Base-by-base conservation (phyloP, 2,888 invertebrate species). In the Sinelater perroti region DNA sequence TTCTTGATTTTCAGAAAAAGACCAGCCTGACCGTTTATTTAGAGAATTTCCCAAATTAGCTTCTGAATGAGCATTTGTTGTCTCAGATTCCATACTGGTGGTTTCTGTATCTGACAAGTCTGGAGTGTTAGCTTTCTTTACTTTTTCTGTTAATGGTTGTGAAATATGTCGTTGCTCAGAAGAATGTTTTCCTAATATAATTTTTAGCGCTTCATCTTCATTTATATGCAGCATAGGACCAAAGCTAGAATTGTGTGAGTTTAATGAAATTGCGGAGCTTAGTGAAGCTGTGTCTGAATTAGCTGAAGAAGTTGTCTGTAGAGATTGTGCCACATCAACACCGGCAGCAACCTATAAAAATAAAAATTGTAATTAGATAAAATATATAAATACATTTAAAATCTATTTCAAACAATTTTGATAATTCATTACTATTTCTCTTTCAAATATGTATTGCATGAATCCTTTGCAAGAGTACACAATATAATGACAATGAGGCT, bases 201-300 rank as follows among this genome's bases (percentile, higher is more conserved):
- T 87, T 73, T 86, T 84, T 26, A 90, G 76, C 14, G 88, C 88
- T 73, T 89, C 89, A 71, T 90, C 89, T 74, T 89, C 88, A 71
- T 85, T 85, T 3, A 89, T 73, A 8, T 80, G 79, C 31, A 83
- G 70, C 75, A 83, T 81, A 63, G 78, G 77, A 3, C 82, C 82
- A 38, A 85, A 72, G 65, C 80, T 71, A 65, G 79, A 80, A 75
- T 73, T 74, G 73, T 79, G 70, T 68, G 81, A 62, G 71, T 75
- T 72, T 71, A 80, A 67, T 65, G 80, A 69, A 75, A 74, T 59
- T 70, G 76, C 69, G 18, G 76, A 78, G 58, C 72, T 72, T 13
- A 80, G 69, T 0, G 79, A 78, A 56, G 65, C 70, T 13, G 75
- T 74, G 64, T 77, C 76, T 5, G 75, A 75, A 60, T 70, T 71